Evolutionary conservation across 2,113 vertebrate genomes (phyloP), one percentile per base, ranked within the genome.

Genomic region (Strix aluco): DNA sequence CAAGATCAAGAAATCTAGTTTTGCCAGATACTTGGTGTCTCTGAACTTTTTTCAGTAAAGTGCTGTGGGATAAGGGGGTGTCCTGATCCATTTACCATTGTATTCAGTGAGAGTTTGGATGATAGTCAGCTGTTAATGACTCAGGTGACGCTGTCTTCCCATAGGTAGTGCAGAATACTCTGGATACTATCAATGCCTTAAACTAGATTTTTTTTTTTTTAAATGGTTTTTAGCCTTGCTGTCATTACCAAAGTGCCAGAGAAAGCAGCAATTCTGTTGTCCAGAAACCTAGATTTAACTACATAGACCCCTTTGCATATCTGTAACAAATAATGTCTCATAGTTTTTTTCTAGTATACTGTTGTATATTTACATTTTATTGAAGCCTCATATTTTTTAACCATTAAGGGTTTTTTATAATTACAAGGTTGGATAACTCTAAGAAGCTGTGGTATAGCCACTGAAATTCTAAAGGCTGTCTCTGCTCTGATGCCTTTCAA

Each of bases 391-490:
- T 6, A 26, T 44, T 70, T 78, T 91, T 57, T 38, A 74, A 57
- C 8, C 5, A 6, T 82, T 86, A 91, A 55, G 10, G 6, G 22
- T 4, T 65, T 69, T 85, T 96, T 79, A 36, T 65, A 86, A 86
- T 92, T 89, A 52, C 3, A 4, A 57, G 87, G 15, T 21, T 70
- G 36, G 15, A 58, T 74, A 88, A 49, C 18, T 67, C 62, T 73
- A 81, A 86, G 67, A 86, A 88, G 63, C 44, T 62, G 11, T 47
- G 30, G n/a, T 75, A 52, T 25, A 93, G 44, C 22, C 58, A 62
- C 78, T 66, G 62, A 90, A 90, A 91, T 92, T 95, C 66, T 81
- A 85, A 96, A 85, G 26, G 15, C 26, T 95, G 23, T 47, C 58
- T 57, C 55, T 82, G 23, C 72, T 87, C 81, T 86, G 81, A 29